A percentile compares a stretch with the other conserved stretches of the same genome.
These are phyloP conservation scores for Aphelenchoides avenae DNA, from an alignment of 1,140 invertebrate species.

Conservation along the genomic window DNA sequence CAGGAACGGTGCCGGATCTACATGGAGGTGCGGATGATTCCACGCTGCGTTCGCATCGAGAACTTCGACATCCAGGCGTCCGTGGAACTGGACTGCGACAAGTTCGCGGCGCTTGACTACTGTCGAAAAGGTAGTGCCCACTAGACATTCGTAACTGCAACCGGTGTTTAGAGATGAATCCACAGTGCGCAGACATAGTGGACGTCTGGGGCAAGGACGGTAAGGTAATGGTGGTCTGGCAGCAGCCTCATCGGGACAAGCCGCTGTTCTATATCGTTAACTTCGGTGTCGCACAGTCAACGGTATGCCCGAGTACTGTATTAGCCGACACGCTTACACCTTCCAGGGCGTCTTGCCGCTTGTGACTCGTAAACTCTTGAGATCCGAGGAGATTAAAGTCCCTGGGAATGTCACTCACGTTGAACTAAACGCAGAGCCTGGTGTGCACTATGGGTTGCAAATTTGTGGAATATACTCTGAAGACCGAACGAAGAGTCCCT, in stretches of 20 bases:
- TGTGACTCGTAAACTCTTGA: slow-evolving; percentile 22
- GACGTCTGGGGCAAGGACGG: slow-evolving; percentile 48
- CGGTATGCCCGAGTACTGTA: neutral
- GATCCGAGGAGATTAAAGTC: slow-evolving; percentile 26
- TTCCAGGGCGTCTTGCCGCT: slow-evolving; percentile 25
- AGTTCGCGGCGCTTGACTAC: slow-evolving; percentile 33
- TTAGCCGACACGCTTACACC: neutral
- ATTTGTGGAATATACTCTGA: slow-evolving; percentile 40
- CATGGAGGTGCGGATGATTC: slow-evolving; percentile 37
- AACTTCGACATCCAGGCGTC: slow-evolving; percentile 42
- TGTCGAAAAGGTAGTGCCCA: slow-evolving; percentile 29
- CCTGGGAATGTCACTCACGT: slow-evolving; percentile 35
- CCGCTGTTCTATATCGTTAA: slow-evolving; percentile 38
- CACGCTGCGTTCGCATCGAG: slow-evolving; percentile 40
- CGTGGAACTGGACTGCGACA: slow-evolving; percentile 41
- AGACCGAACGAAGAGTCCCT: slow-evolving; percentile 15
- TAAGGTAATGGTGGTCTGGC: slow-evolving; percentile 36
- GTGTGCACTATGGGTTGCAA: slow-evolving; percentile 34
- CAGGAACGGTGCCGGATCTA: slow-evolving; percentile 38
- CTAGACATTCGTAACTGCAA: neutral
- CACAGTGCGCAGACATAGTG: slow-evolving; percentile 39
- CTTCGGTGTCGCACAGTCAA: slow-evolving; percentile 19
- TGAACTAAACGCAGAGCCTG: slow-evolving; percentile 22
- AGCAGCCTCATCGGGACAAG: slow-evolving; percentile 11
- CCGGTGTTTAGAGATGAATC: slow-evolving; percentile 16